A percentile compares a stretch with the other conserved stretches of the same genome.
Evolutionary conservation across 2,888 invertebrate species (phyloP).

Genomic region (Epinotia ramella): DNA sequence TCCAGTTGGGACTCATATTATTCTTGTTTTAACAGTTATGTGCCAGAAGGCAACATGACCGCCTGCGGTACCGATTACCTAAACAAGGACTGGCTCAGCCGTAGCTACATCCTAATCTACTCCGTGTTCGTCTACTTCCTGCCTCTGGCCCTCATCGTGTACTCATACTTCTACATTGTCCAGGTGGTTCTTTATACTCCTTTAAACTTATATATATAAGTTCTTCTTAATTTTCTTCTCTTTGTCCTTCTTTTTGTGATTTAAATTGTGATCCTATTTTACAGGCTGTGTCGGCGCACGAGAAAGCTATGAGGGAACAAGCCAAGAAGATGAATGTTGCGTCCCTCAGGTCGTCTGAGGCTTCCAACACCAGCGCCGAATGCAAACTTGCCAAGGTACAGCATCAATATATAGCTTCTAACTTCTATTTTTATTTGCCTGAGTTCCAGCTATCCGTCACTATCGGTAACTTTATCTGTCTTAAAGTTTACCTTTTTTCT

Average conservation of each 20-base stretch:
- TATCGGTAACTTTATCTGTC: no score
- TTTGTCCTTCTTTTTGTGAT: no score
- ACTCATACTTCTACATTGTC: slow-evolving; percentile 92
- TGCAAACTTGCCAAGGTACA: slow-evolving; percentile 89
- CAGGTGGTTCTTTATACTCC: slow-evolving; percentile 72
- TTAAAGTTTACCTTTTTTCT: no score
- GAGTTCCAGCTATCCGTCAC: no score
- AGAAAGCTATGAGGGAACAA: slow-evolving; percentile 91
- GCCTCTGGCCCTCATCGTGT: slow-evolving; percentile 89
- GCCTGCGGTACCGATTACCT: slow-evolving; percentile 93
- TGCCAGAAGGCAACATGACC: slow-evolving; percentile 94
- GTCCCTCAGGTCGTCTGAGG: slow-evolving; percentile 89
- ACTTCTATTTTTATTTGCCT: neutral
- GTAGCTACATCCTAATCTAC: slow-evolving; percentile 89
- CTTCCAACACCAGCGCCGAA: slow-evolving; percentile 89
- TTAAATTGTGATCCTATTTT: slow-evolving; percentile 7
- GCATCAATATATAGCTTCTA: neutral
- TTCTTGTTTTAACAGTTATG: slow-evolving; percentile 83
- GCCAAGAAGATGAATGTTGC: slow-evolving; percentile 95
- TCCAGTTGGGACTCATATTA: neutral
- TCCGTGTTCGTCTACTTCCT: slow-evolving; percentile 88
- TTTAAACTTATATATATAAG: neutral
- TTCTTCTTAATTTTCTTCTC: neutral
- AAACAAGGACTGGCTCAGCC: slow-evolving; percentile 87
- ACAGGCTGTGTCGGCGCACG: slow-evolving; percentile 89